Evolutionary conservation across 1,140 invertebrate genomes (phyloP).

Genomic region (Drosophila kurseongensis): DNA sequence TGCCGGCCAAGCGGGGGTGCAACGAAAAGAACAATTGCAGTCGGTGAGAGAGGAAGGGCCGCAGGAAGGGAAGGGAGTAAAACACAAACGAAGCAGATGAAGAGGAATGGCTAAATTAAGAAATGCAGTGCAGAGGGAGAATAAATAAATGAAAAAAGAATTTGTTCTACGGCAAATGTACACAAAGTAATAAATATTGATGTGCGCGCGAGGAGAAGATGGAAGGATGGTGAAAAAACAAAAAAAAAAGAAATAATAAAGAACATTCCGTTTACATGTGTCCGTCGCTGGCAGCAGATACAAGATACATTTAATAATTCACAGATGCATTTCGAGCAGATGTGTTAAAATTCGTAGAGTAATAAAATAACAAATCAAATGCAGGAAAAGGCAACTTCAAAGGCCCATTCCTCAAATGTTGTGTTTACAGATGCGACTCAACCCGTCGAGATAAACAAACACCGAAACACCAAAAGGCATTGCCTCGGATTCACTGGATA

Average conservation of each 20-base stretch:
- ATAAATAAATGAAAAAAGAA: conserved; percentile 77
- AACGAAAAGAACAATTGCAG: conserved; percentile 47
- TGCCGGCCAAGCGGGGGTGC: conserved; percentile 63
- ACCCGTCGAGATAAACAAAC: conserved; percentile 64
- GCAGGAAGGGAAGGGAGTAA: conserved; percentile 9
- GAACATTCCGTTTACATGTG: conserved; percentile 77
- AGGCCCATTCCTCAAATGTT: conserved; percentile 37
- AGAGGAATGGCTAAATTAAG: conserved; percentile 75
- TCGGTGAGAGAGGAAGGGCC: background rate
- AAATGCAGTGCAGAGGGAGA: conserved; percentile 72
- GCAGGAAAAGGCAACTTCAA: conserved; percentile 58
- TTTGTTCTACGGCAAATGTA: conserved; percentile 72
- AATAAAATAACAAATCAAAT: conserved; percentile 84
- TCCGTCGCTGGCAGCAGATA: conserved; percentile 43
- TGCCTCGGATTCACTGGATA: background rate
- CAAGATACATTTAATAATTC: conserved; percentile 83
- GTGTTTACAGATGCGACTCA: conserved; percentile 76
- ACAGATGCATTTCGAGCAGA: conserved; percentile 84
- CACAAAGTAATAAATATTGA: conserved; percentile 84
- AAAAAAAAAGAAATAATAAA: conserved; percentile 19
- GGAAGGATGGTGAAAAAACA: background rate
- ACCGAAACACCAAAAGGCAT: conserved; percentile 25
- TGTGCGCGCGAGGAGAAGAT: conserved; percentile 50
- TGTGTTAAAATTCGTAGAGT: conserved; percentile 85
- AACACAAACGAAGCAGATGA: conserved; percentile 41